Conservation (phyloP, 1,140 invertebrate species). For the Helicorthomorpha holstii region DNA sequence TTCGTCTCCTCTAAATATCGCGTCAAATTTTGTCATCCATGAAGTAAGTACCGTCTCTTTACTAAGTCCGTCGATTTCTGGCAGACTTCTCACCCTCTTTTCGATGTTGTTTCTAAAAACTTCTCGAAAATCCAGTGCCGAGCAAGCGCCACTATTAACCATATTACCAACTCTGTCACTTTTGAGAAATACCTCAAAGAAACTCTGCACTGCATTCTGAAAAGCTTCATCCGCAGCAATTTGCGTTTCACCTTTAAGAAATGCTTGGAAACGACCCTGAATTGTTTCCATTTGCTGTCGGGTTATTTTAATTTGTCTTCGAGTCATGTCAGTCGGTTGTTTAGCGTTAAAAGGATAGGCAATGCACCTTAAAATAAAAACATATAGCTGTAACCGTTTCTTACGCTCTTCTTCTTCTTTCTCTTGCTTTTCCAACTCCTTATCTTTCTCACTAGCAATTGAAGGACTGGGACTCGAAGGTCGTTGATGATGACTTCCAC, state of each 20-base stretch:
- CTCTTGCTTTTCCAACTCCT: constrained; percentile 52
- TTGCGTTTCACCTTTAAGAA: constrained; percentile 53
- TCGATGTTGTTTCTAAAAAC: constrained; percentile 96
- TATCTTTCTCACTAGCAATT: constrained; percentile 55
- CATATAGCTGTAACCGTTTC: constrained; percentile 84
- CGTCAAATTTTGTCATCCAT: constrained; percentile 99
- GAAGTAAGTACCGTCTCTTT: constrained; percentile 98
- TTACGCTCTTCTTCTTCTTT: constrained; percentile 85
- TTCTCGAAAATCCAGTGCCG: constrained; percentile 94
- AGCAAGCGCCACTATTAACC: constrained; percentile 92
- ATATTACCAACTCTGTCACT: constrained; percentile 88
- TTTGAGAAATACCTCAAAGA: constrained; percentile 92
- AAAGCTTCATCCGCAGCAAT: constrained; percentile 99
- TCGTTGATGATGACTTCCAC: constrained; percentile 22
- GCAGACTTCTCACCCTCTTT: constrained; percentile 86
- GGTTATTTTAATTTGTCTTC: constrained; percentile 79
- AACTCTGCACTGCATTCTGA: constrained; percentile 94
- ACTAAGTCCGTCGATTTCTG: constrained; percentile 96
- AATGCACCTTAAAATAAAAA: constrained; percentile 94
- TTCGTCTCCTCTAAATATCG: constrained; percentile 84
- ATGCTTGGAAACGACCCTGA: constrained; percentile 75
- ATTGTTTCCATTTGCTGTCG: constrained; percentile 92
- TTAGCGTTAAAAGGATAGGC: constrained; percentile 99
- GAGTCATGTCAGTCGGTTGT: constrained; percentile 93
- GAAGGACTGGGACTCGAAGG: constrained; percentile 69